Conservation (phyloP, 2,888 invertebrate species). For the Drosophila rubida region DNA sequence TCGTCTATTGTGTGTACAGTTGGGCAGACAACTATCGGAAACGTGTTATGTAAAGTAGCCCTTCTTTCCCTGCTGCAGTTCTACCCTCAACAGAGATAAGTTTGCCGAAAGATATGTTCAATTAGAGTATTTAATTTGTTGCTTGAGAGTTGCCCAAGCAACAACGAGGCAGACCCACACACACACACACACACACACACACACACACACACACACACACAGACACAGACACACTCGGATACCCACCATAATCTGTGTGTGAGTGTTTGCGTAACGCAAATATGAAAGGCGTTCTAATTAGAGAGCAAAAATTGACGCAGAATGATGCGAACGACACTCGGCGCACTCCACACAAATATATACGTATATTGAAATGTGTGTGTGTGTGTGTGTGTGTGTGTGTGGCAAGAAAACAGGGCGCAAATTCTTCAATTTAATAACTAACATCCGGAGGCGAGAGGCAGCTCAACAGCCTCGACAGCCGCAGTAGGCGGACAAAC, state of each 20-base stretch:
- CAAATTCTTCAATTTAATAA: constrained; percentile 82
- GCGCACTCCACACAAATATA: background rate
- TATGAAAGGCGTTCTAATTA: constrained; percentile 79
- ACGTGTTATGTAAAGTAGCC: background rate
- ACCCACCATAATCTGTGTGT: constrained; percentile 1
- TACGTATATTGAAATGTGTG: background rate
- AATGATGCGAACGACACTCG: constrained; percentile 64
- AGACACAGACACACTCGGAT: too few species aligned
- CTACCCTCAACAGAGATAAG: background rate
- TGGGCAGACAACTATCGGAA: background rate
- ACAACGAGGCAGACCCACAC: background rate
- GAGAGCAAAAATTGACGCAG: constrained; percentile 76
- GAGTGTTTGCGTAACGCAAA: constrained; percentile 45
- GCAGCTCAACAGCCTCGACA: background rate
- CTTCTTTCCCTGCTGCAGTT: background rate
- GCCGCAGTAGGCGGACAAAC: background rate
- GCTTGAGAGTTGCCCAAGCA: constrained; percentile 9
- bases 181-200: constrained; percentile 4
- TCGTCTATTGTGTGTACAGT: too few species aligned
- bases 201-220: constrained; percentile 6
- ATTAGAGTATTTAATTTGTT: constrained; percentile 7
- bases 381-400: constrained; percentile 5
- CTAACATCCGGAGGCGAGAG: constrained; percentile 73
- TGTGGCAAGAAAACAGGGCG: constrained; percentile 51
- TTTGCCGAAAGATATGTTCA: background rate